These are phyloP conservation scores for Acrocera orbiculus DNA, from an alignment of 2,888 invertebrate species.

Conservation along the genomic window DNA sequence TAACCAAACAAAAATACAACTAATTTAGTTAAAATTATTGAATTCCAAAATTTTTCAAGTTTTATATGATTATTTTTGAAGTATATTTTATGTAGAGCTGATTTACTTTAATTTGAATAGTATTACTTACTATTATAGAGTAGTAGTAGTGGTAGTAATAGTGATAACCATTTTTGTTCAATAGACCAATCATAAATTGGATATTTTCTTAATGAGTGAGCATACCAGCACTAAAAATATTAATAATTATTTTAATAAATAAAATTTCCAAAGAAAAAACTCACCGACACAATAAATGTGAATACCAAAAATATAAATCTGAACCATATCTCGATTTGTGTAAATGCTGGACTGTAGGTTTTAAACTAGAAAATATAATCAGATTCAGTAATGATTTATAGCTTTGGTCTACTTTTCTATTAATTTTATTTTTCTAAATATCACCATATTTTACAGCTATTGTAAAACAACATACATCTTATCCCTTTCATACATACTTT, in stretches of 20 bases:
- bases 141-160: constrained; percentile 68
- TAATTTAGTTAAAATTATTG: no score
- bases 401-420: no score
- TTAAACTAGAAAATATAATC: constrained; percentile 80
- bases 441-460: no score
- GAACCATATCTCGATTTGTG: constrained; percentile 95
- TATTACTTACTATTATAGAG: constrained; percentile 76
- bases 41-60: no score
- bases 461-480: no score
- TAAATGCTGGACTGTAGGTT: constrained; percentile 89
- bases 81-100: no score
- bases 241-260: neutral
- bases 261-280: constrained; percentile 27
- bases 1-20: no score
- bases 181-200: constrained; percentile 88
- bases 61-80: no score
- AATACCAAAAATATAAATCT: constrained; percentile 79
- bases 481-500: no score
- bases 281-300: constrained; percentile 74
- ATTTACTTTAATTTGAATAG: no score
- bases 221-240: constrained; percentile 73
- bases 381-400: no score
- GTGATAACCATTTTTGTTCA: constrained; percentile 91
- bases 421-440: no score
- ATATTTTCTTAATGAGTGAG: constrained; percentile 72